Percentiles rank a stretch among this genome's conserved stretches.
These are phyloP conservation scores for Drosophila pachea DNA, from an alignment of 1,140 invertebrate genomes.

Conservation along the genomic window DNA sequence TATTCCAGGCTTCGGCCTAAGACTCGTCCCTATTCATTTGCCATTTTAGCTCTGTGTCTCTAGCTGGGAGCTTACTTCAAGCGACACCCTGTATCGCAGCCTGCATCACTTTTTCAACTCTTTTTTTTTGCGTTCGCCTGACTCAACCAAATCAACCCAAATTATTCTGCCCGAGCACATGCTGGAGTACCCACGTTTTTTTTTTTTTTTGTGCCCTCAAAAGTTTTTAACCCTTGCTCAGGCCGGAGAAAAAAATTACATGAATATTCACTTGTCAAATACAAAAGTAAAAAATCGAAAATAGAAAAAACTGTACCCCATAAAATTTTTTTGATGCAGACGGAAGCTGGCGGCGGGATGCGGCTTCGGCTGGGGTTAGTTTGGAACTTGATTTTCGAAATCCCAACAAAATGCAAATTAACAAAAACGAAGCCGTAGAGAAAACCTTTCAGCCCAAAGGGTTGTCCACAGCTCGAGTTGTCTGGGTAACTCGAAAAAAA, in stretches of 20 bases:
- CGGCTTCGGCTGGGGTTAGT: constrained; percentile 61
- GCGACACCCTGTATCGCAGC: constrained; percentile 36
- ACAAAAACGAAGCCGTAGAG: constrained; percentile 54
- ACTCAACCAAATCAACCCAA: constrained; percentile 56
- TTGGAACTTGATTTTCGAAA: constrained; percentile 71
- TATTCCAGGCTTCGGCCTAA: too few species aligned
- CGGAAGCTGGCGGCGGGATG: constrained; percentile 17
- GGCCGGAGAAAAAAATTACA: constrained; percentile 47
- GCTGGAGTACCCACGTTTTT: constrained; percentile 76
- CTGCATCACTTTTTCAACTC: constrained; percentile 32
- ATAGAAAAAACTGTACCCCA: constrained; percentile 54
- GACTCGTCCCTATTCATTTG: too few species aligned
- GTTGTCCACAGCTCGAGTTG: constrained; percentile 64
- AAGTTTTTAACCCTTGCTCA: constrained; percentile 70
- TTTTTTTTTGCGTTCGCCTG: constrained; percentile 34
- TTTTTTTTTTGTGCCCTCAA: constrained; percentile 33
- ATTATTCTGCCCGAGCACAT: constrained; percentile 76
- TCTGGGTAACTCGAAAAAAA: constrained; percentile 57
- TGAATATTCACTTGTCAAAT: constrained; percentile 78
- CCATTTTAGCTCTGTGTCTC: too few species aligned
- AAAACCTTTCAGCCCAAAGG: constrained; percentile 69
- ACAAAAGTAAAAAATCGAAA: constrained; percentile 25
- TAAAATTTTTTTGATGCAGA: constrained; percentile 32
- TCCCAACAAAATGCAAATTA: constrained; percentile 74
- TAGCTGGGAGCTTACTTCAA: background rate